Conservation (phyloP, 2,888 invertebrate genomes). For the Mesorhabditis sp. region DNA sequence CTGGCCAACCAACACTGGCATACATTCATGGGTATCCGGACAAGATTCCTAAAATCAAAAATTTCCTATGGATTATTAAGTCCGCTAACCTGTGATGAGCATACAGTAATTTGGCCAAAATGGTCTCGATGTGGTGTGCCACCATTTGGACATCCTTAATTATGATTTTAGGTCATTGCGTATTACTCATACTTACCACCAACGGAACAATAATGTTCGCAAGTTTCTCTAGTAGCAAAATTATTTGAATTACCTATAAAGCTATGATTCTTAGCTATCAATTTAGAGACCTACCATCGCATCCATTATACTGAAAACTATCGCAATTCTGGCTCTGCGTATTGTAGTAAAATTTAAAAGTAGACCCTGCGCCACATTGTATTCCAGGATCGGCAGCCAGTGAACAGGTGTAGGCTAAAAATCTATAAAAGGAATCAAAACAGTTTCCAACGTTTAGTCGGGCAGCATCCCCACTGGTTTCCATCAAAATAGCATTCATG, state of each 20-base stretch:
- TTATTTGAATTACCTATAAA: conserved; percentile 36
- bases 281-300: conserved; percentile 18
- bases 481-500: conserved; percentile 52
- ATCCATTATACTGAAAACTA: conserved; percentile 35
- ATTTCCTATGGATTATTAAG: background rate
- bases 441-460: conserved; percentile 26
- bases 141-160: conserved; percentile 42
- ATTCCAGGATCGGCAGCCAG: conserved; percentile 37
- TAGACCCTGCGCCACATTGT: conserved; percentile 42
- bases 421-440: background rate
- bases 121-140: conserved; percentile 35
- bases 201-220: conserved; percentile 45
- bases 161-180: background rate
- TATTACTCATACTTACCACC: conserved; percentile 22
- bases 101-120: conserved; percentile 37
- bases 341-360: conserved; percentile 45
- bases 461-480: conserved; percentile 42
- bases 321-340: conserved; percentile 37
- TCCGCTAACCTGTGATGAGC: conserved; percentile 11
- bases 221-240: conserved; percentile 37
- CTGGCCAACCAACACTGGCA: conserved; percentile 31
- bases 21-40: conserved; percentile 43
- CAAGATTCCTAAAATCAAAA: conserved; percentile 16
- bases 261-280: conserved; percentile 13
- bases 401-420: conserved; percentile 40